Percentiles rank a stretch among this genome's conserved stretches.
Evolutionary conservation across 2,797 vertebrate genomes (phyloP).

Genomic region (Mormyrus hasselquistii): DNA sequence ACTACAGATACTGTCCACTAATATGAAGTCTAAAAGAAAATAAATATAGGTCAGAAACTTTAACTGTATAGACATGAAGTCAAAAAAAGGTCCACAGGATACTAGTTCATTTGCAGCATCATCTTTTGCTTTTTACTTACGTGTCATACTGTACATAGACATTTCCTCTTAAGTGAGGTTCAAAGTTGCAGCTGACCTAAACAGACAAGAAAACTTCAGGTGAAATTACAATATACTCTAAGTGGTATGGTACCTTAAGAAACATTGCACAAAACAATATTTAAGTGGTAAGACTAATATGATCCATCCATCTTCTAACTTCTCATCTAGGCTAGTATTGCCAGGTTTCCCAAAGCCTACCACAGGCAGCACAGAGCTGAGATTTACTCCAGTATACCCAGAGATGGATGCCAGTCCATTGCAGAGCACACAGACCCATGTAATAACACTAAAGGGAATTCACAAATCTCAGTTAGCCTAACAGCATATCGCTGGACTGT

Average conservation of each 20-base stretch:
- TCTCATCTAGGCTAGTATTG: neutral
- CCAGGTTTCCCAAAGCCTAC: neutral
- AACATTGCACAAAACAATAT: neutral
- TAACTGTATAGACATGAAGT: neutral
- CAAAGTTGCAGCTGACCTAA: constrained; percentile 95
- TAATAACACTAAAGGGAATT: neutral
- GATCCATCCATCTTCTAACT: neutral
- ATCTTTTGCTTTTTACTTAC: constrained; percentile 64
- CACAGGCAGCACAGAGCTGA: neutral
- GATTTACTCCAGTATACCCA: neutral
- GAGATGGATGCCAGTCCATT: neutral
- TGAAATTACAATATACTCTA: neutral
- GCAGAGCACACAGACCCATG: neutral
- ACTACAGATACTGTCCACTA: neutral
- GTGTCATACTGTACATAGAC: constrained; percentile 93
- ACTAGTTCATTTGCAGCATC: neutral
- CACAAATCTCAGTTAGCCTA: neutral
- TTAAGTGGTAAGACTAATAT: neutral
- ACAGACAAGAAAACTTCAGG: constrained; percentile 22
- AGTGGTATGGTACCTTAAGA: neutral
- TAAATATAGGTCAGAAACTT: neutral
- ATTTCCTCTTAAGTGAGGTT: constrained; percentile 91
- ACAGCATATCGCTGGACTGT: neutral
- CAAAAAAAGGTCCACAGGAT: neutral
- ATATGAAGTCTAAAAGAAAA: neutral